phyloP scores from a whole-genome alignment of 2,113 vertebrate genomes.

The Apistogramma diplotaenia region DNA sequence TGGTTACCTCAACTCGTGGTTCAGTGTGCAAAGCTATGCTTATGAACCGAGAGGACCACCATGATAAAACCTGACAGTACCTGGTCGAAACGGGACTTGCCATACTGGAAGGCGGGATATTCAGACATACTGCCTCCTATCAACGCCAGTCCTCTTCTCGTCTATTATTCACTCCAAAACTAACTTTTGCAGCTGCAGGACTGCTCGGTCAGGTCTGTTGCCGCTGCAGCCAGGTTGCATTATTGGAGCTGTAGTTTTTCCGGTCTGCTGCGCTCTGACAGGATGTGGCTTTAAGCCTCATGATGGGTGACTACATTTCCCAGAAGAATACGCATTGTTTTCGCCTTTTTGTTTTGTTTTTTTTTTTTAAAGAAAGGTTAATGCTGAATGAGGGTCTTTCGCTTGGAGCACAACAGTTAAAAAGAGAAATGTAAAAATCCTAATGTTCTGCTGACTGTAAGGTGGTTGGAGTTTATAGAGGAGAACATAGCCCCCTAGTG shows the following conservation, averaged over 20 bases:
- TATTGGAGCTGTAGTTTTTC: conserved; percentile 19
- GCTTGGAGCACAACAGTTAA: background rate
- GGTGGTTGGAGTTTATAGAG: background rate
- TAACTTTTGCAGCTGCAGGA: background rate
- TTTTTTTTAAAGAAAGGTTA: background rate
- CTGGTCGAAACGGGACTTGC: conserved; percentile 87
- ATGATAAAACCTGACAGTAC: conserved; percentile 63
- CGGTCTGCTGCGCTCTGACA: rapidly evolving
- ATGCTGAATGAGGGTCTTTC: background rate
- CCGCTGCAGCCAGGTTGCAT: background rate
- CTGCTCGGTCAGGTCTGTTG: background rate
- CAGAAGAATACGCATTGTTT: background rate
- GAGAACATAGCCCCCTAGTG: conserved; percentile 61
- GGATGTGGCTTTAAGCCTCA: background rate
- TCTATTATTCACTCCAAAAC: background rate
- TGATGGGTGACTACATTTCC: conserved; percentile 41
- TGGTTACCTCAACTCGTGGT: background rate
- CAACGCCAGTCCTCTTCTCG: rapidly evolving
- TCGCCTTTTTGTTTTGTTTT: no score
- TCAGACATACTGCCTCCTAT: conserved; percentile 71
- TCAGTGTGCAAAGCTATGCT: background rate
- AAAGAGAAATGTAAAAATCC: background rate
- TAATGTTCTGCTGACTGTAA: background rate
- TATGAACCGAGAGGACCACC: background rate
- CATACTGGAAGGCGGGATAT: conserved; percentile 82